Evolutionary conservation across 2,797 vertebrate genomes (phyloP).

Genomic region (Falco novaeseelandiae): DNA sequence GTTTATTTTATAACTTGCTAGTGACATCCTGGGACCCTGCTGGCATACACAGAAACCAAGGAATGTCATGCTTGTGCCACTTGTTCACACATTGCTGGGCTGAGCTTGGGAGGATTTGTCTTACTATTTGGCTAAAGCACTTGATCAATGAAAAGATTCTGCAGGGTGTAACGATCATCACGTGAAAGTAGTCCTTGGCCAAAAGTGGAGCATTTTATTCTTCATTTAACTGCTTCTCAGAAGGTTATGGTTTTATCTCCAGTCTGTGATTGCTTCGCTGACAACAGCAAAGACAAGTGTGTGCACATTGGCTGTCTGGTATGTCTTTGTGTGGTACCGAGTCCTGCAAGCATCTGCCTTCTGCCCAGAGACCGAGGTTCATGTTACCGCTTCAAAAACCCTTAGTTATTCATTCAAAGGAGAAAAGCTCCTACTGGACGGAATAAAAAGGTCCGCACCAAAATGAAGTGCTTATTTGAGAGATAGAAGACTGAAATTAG

Average conservation of each 20-base stretch:
- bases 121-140: constrained; percentile 19
- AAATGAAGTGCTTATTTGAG: not conserved
- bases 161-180: not conserved
- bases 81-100: constrained; percentile 47
- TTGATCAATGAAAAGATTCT: constrained; percentile 22
- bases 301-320: not conserved
- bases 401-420: not conserved
- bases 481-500: not conserved
- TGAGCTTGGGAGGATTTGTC: not conserved
- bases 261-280: not conserved
- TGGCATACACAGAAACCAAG: constrained; percentile 21
- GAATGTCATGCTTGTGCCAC: constrained; percentile 47
- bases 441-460: not conserved
- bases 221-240: not conserved
- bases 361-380: not conserved
- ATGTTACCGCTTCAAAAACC: not conserved
- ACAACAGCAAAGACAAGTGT: not conserved
- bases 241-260: not conserved
- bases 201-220: not conserved
- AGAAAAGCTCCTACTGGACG: not conserved
- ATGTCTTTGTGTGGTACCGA: not conserved
- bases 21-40: not conserved
- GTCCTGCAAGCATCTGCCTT: not conserved
- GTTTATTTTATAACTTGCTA: constrained; percentile 33
- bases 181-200: not conserved